These are phyloP conservation scores for Encarsia formosa DNA, from an alignment of 2,888 invertebrate species.

Conservation along the genomic window DNA sequence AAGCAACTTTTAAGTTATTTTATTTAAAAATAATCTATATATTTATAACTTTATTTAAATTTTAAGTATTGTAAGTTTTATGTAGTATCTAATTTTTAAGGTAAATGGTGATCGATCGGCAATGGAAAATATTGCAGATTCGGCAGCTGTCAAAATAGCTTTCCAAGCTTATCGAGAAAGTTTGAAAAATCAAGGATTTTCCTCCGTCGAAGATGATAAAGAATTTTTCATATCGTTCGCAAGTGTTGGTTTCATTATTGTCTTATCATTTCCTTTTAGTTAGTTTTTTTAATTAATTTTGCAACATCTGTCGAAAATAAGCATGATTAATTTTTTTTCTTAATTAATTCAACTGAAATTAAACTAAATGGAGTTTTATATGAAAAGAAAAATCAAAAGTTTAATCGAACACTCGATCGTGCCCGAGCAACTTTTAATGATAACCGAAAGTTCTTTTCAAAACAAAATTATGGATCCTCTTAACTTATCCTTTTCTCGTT, in stretches of 20 bases:
- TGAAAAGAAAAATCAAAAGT: no score
- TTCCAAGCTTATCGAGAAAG: slow-evolving; percentile 15
- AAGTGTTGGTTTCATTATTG: slow-evolving; percentile 2
- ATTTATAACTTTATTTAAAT: slow-evolving; percentile 2
- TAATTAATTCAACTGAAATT: no score
- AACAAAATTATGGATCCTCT: no score
- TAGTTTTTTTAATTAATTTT: not conserved
- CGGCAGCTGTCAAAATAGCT: slow-evolving; percentile 10
- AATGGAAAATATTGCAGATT: slow-evolving; percentile 18
- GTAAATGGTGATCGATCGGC: slow-evolving; percentile 19
- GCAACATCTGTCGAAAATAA: no score
- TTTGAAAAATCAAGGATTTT: slow-evolving; percentile 3
- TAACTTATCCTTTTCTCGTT: slow-evolving; percentile 8
- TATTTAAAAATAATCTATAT: slow-evolving; percentile 5
- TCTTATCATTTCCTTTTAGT: not conserved
- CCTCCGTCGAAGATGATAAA: slow-evolving; percentile 13
- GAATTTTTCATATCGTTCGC: slow-evolving; percentile 12
- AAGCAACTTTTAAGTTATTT: not conserved
- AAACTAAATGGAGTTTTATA: no score
- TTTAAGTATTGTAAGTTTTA: not conserved
- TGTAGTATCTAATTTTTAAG: not conserved
- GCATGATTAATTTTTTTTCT: no score
- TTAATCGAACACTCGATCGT: no score
- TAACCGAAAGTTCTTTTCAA: no score
- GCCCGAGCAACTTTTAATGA: no score